Evolutionary conservation across 2,888 invertebrate genomes (phyloP).

Genomic region (Calliopum simillimum): DNA sequence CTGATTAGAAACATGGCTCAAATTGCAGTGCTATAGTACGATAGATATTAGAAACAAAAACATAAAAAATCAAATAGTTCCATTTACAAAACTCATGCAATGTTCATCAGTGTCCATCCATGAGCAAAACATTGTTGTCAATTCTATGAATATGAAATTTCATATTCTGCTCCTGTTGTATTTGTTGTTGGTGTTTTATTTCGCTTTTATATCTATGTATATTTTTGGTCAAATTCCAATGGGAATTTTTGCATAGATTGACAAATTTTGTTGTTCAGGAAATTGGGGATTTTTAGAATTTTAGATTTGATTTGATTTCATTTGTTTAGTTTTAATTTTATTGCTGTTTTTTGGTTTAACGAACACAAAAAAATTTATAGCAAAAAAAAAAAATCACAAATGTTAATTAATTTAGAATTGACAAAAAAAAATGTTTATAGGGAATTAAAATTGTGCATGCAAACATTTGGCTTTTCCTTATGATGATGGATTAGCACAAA

Average conservation of each 20-base stretch:
- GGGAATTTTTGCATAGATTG: slow-evolving; percentile 25
- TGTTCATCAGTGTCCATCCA: not conserved
- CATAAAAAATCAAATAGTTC: not conserved
- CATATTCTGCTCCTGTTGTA: slow-evolving; percentile 19
- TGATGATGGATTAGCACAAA: too few relatives aligned
- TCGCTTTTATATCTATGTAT: too few relatives aligned
- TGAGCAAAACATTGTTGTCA: not conserved
- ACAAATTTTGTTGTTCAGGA: slow-evolving; percentile 21
- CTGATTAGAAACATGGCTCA: slow-evolving; percentile 58
- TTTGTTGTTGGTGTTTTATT: not conserved
- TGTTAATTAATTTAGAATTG: too few relatives aligned
- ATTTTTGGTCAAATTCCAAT: slow-evolving; percentile 15
- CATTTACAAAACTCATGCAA: not conserved
- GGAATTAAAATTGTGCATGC: too few relatives aligned
- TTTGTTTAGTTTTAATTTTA: not conserved
- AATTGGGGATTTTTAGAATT: slow-evolving; percentile 8
- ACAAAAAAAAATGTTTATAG: too few relatives aligned
- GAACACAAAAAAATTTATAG: too few relatives aligned
- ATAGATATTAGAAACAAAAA: not conserved
- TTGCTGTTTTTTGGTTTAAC: too few relatives aligned
- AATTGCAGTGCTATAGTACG: not conserved
- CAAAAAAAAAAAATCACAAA: too few relatives aligned
- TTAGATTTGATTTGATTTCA: not conserved
- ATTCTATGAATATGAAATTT: slow-evolving; percentile 8
- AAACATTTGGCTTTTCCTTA: too few relatives aligned